phyloP scores from a whole-genome alignment of 2,113 vertebrate genomes.

The Phaethornis superciliosus region DNA sequence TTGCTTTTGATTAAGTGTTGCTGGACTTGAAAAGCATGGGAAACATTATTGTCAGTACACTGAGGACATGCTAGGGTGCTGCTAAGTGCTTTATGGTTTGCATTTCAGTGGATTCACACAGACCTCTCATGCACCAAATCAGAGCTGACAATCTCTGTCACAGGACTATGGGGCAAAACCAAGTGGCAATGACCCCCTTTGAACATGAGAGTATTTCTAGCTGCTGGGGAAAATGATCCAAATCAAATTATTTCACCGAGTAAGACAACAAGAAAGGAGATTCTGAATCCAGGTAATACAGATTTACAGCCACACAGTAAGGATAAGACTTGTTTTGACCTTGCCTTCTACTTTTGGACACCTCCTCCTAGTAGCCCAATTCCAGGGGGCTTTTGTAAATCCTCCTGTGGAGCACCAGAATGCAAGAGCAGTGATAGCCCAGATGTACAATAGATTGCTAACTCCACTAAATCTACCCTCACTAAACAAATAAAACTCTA shows the following conservation, averaged over 20 bases:
- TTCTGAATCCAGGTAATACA: background rate
- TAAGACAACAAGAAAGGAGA: background rate
- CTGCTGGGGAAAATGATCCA: background rate
- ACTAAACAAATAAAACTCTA: background rate
- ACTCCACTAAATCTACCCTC: background rate
- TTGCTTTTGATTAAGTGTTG: background rate
- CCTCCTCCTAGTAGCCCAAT: accelerated
- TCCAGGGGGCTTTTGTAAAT: background rate
- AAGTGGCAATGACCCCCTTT: background rate
- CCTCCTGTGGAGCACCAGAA: background rate
- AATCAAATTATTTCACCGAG: background rate
- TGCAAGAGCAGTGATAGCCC: accelerated
- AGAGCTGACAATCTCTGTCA: background rate
- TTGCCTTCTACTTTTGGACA: background rate
- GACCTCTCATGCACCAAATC: background rate
- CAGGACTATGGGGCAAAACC: background rate
- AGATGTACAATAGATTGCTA: background rate
- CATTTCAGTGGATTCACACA: background rate
- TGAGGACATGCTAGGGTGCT: background rate
- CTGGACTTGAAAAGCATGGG: background rate
- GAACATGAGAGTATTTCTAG: background rate
- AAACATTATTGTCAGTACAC: background rate
- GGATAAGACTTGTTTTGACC: background rate
- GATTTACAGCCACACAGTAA: background rate
- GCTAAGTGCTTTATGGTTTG: background rate